Evolutionary conservation across 2,888 invertebrate genomes (phyloP).

Genomic region (Aphrophora alni): DNA sequence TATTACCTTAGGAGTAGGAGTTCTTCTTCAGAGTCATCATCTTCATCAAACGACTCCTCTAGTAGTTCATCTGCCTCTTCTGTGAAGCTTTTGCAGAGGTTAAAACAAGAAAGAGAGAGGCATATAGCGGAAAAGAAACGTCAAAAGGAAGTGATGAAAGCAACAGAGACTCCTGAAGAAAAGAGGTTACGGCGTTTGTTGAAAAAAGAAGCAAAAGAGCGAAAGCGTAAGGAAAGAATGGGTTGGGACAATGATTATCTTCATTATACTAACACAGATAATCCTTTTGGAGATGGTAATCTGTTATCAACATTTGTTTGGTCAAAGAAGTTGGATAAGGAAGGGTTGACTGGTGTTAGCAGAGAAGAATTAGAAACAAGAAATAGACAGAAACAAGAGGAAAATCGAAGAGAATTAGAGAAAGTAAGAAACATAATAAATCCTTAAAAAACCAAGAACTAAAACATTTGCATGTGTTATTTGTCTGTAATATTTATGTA

Average conservation of each 20-base stretch:
- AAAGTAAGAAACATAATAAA: constrained; percentile 65
- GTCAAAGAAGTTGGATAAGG: constrained; percentile 94
- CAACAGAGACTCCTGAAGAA: constrained; percentile 94
- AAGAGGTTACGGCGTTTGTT: constrained; percentile 81
- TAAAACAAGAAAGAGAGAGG: constrained; percentile 74
- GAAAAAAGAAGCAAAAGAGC: constrained; percentile 92
- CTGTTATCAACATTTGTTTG: constrained; percentile 95
- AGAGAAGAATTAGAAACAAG: constrained; percentile 81
- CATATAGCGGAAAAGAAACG: constrained; percentile 69
- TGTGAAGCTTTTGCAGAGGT: constrained; percentile 71
- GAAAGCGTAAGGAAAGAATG: constrained; percentile 87
- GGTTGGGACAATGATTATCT: constrained; percentile 98
- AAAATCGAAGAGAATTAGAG: constrained; percentile 90
- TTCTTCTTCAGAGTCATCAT: constrained; percentile 51
- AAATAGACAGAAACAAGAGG: constrained; percentile 86
- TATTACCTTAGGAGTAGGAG: constrained; percentile 22
- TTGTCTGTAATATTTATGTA: too few relatives aligned
- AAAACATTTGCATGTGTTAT: too few relatives aligned
- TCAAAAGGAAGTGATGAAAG: constrained; percentile 80
- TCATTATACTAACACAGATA: constrained; percentile 97
- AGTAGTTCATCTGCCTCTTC: constrained; percentile 53
- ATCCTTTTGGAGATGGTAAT: constrained; percentile 98
- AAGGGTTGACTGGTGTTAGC: constrained; percentile 81
- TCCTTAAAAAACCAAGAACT: too few relatives aligned
- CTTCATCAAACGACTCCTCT: constrained; percentile 44